phyloP scores from a whole-genome alignment of 2,797 vertebrate species.

The Halcyon badia region DNA sequence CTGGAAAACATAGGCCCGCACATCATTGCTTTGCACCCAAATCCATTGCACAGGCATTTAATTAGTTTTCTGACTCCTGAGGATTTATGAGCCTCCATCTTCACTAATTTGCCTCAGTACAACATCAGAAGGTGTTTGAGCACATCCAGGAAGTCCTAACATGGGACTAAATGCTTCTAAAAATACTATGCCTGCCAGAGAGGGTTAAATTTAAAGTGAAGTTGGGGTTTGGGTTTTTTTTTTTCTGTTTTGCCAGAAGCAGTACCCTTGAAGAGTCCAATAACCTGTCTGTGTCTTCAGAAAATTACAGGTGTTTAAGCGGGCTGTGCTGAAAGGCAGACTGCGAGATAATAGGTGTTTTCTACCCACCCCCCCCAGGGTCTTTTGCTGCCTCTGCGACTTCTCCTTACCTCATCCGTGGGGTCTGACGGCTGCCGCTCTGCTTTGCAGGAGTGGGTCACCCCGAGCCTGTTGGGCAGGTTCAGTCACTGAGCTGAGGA shows the following conservation, averaged over 20 bases:
- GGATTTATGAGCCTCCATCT: constrained; percentile 26
- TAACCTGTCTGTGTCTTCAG: constrained; percentile 40
- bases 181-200: neutral
- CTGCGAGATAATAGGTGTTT: constrained; percentile 66
- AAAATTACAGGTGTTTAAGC: constrained; percentile 60
- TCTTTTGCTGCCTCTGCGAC: neutral
- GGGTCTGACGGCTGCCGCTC: neutral
- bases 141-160: neutral
- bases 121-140: neutral
- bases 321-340: constrained; percentile 15
- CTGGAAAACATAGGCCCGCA: neutral
- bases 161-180: neutral
- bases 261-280: neutral
- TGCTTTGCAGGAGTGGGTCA: constrained; percentile 15
- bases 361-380: constrained; percentile 27
- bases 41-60: neutral
- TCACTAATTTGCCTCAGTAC: neutral
- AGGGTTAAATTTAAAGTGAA: constrained; percentile 25
- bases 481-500: constrained; percentile 5
- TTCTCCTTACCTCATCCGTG: constrained; percentile 34
- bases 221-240: accelerated
- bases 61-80: neutral
- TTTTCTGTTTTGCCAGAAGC: constrained; percentile 2
- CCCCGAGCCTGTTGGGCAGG: constrained; percentile 51
- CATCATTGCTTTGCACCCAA: neutral